Evolutionary conservation across 2,113 vertebrate genomes (phyloP), one percentile per base, ranked within the genome.

Genomic region (Salvelinus fontinalis): DNA sequence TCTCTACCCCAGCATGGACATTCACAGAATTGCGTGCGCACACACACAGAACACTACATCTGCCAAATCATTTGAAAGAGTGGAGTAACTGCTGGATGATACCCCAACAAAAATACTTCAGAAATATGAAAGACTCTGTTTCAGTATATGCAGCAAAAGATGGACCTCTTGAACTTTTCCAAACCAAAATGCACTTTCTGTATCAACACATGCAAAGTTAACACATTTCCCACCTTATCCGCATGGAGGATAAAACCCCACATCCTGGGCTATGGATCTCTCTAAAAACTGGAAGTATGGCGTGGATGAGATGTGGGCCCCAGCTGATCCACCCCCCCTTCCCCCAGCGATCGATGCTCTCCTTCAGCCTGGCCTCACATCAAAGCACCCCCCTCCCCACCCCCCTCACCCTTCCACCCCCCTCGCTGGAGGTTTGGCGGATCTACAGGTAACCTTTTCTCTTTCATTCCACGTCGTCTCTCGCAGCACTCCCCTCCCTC

Each of bases 361-460:
- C 83, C 85, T 90, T 86, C 87, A 91, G 82, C 89, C 87, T 91
- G 89, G 92, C 90, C 84, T 86, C 71, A 91, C 88, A 90, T 93
- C 90, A 92, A 92, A 92, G 91, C 79, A 29, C 24, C 51, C 64
- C 24, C 11, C 74, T 1, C 24, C 24, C 18, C 24, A 12, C 27
- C 5, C 16, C 16, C 67, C 4, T 78, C 70, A 77, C 62, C 67
- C 75, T 22, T 79, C 18, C 68, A 66, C 72, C 78, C 72, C 75
- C 84, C 80, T 81, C 0, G 44, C 84, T 76, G 86, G 89, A 91
- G 86, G 86, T 89, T 54, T 89, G 89, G 84, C 85, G 84, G 87
- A 92, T 90, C 87, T 87, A 90, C 87, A 90, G 92, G 91, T 93
- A 92, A 92, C 92, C 89, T 92, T 91, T 90, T 88, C 85, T 88